Evolutionary conservation across 2,797 vertebrate genomes (phyloP), one percentile per base, ranked within the genome.

Genomic region (Gallinago stenura): DNA sequence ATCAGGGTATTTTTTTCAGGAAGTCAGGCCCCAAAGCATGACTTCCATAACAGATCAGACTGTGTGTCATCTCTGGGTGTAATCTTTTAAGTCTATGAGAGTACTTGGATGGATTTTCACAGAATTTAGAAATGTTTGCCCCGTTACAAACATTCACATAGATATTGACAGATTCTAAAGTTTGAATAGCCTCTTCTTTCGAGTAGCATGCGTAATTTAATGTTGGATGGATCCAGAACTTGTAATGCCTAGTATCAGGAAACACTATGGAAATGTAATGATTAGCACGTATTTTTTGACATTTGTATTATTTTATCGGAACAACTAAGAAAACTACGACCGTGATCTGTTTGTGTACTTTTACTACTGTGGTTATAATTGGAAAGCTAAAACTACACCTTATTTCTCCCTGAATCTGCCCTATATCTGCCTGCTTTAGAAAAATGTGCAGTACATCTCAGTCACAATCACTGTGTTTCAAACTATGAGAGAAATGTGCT

Each of bases 401-500:
- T 15, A 37, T 81, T 91, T 82, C 58, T 78, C 82, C 54, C 89
- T 88, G 58, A 79, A 72, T 31, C 24, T 68, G 45, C 20, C 26
- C 57, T 51, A 4, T 57, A 31, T 61, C 46, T 86, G 53, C 51
- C 15, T 22, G 50, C 28, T 58, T 93, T 69, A 88, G 87, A 72
- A 90, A 94, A 83, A 87, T 16, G 30, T 65, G 54, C 33, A 43
- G 43, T 72, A 58, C 46, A 11, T 73, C 50, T 68, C 28, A 56
- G 35, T 83, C 5, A 16, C 76, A 88, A 65, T 81, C 33, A 17
- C 31, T 51, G 0, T 75, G 41, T 76, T 92, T 95, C 80, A 86
- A 91, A 78, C 72, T 83, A 96, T 72, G 92, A 90, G n/a, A 91
- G 72, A 95, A 95, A 96, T 96, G 96, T 94, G 95, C 92, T 88